These are phyloP conservation scores for Drosophila siamana DNA, from an alignment of 2,888 invertebrate species.

Conservation along the genomic window DNA sequence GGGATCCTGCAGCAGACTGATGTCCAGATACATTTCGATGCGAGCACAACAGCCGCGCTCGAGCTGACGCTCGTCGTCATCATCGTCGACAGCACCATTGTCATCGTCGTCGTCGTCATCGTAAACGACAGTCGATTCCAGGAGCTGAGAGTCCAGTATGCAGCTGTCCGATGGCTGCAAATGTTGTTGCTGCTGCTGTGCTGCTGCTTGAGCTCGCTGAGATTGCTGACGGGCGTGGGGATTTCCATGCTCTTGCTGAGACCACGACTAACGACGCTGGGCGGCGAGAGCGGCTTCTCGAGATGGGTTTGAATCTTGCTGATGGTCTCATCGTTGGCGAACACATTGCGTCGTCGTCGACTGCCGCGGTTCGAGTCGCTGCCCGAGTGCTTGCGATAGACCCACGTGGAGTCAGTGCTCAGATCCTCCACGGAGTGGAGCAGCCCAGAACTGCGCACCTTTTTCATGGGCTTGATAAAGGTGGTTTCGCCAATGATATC, in stretches of 20 bases:
- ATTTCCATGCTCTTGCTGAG: constrained; percentile 86
- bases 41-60: constrained; percentile 83
- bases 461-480: constrained; percentile 87
- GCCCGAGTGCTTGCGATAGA: constrained; percentile 87
- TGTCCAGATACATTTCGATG: constrained; percentile 88
- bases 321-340: constrained; percentile 84
- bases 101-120: constrained; percentile 31
- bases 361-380: constrained; percentile 85
- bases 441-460: constrained; percentile 90
- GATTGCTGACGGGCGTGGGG: constrained; percentile 85
- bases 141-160: constrained; percentile 62
- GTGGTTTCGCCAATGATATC: constrained; percentile 87
- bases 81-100: constrained; percentile 53
- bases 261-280: constrained; percentile 83
- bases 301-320: constrained; percentile 84
- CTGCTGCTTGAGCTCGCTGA: constrained; percentile 76
- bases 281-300: constrained; percentile 83
- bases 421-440: constrained; percentile 91
- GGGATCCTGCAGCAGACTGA: constrained; percentile 89
- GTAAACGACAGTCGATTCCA: constrained; percentile 55
- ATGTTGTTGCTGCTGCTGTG: constrained; percentile 64
- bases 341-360: constrained; percentile 84
- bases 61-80: constrained; percentile 81
- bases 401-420: constrained; percentile 91
- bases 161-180: constrained; percentile 47